Evolutionary conservation across 1,140 invertebrate genomes (phyloP), one percentile per base, ranked within the genome.

Genomic region (Portunus trituberculatus): DNA sequence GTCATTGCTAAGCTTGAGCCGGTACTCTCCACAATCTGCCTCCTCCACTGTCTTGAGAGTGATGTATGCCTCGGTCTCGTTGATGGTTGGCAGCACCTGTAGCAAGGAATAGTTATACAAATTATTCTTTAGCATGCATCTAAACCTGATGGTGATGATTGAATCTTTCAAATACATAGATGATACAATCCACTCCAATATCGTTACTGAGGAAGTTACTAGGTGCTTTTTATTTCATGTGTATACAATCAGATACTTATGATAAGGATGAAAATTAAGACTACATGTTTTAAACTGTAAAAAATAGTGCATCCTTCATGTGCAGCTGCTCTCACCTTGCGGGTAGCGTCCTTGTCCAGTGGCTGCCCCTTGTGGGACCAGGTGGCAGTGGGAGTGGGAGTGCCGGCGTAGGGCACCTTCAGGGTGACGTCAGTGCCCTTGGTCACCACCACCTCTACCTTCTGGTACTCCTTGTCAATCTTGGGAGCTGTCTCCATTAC

Each of bases 21-120:
- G 98, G 96, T 98, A 98, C 93, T 97, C 97, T 76, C 98, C 98
- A 95, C 98, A 97, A 97, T 99, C 98, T 96, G 97, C 97, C 94
- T 98, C 97, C 96, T 98, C 97, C 7, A 98, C 97, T 97, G 98
- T 98, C 96, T 98, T 98, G 82, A 99, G 98, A 0, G 98, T 98
- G 32, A 99, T 97, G 28, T 97, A 97, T 12, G 98, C 98, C 31
- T 97, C 98, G 96, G 98, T 97, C 93, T 98, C 98, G 94, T 98
- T 97, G 25, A 98, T 97, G 0, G 97, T 97, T 39, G 97, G 97
- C 93, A 97, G 97, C 14, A 97, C 95, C 97, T 97, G 89, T 92
- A 96, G 96, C 31, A 39, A 93, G 25, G 89, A 94, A 90, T 76
- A 76, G 89, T 10, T 10, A 95, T 4, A 25, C 28, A 96, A 67